These are phyloP conservation scores for Xestia sexstrigata DNA, from an alignment of 2,888 invertebrate genomes.

Conservation along the genomic window DNA sequence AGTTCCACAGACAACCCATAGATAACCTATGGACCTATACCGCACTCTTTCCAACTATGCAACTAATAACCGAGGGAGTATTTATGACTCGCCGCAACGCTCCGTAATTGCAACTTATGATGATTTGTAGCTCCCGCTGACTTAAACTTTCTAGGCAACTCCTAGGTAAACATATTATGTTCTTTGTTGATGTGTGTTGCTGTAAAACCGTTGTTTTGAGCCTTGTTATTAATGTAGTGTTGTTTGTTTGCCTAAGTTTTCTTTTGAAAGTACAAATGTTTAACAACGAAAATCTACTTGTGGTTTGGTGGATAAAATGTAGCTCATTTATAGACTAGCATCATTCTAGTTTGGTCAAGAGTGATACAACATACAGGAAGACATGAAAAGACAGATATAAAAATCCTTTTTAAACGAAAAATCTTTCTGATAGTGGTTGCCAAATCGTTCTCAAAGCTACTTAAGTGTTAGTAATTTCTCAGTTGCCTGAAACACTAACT, in stretches of 20 bases:
- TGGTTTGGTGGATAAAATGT: background rate
- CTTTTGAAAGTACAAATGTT: background rate
- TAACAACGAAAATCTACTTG: background rate
- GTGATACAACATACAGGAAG: background rate
- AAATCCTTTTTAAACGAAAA: background rate
- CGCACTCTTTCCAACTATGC: conserved; percentile 85
- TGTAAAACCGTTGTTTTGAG: conserved; percentile 44
- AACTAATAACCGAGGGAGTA: conserved; percentile 82
- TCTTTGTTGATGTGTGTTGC: conserved; percentile 60
- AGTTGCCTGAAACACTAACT: background rate
- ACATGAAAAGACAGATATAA: background rate
- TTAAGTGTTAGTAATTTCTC: background rate
- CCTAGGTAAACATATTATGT: conserved; percentile 58
- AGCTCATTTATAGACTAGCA: background rate
- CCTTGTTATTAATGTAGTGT: conserved; percentile 32
- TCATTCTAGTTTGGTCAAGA: background rate
- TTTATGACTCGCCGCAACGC: conserved; percentile 78
- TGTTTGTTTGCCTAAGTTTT: conserved; percentile 16
- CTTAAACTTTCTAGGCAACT: conserved; percentile 76
- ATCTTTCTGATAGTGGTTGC: background rate
- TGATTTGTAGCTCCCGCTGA: conserved; percentile 83
- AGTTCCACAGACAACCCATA: conserved; percentile 67
- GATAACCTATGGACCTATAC: conserved; percentile 66
- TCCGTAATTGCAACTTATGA: conserved; percentile 86
- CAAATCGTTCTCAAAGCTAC: background rate